These are phyloP conservation scores for Noturus placidus DNA, from an alignment of 2,113 vertebrate species.

Conservation along the genomic window DNA sequence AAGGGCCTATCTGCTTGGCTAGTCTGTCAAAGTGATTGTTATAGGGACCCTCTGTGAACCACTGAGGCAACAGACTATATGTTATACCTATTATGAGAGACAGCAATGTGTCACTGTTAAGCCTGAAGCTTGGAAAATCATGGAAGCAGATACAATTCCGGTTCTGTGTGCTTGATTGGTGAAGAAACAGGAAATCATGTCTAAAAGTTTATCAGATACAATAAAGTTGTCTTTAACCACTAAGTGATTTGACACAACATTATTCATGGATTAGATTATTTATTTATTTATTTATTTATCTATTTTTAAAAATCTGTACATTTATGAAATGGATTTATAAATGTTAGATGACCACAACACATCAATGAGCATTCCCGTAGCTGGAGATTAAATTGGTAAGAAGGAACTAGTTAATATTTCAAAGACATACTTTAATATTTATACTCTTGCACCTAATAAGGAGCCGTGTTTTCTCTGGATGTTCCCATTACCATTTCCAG, in stretches of 20 bases:
- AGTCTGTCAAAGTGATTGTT: conserved; percentile 42
- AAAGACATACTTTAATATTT: not conserved
- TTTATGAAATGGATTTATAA: not conserved
- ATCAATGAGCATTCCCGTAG: not conserved
- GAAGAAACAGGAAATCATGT: not conserved
- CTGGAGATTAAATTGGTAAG: not conserved
- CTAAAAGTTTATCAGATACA: not conserved
- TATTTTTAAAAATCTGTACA: not conserved
- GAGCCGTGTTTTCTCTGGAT: not conserved
- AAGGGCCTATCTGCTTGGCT: conserved; percentile 39
- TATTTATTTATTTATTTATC: too few relatives aligned
- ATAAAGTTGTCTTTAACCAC: not conserved
- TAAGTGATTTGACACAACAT: not conserved
- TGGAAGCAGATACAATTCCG: not conserved
- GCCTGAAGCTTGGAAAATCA: not conserved
- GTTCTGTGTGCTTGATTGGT: conserved; percentile 9
- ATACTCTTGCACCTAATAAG: not conserved
- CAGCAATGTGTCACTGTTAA: conserved; percentile 19
- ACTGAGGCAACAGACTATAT: conserved; percentile 41
- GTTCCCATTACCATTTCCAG: not conserved
- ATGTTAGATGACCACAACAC: conserved; percentile 7
- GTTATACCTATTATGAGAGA: conserved; percentile 39
- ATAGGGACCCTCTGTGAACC: conserved; percentile 14
- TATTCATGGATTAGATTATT: not conserved
- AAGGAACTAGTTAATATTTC: conserved; percentile 10